A percentile compares a stretch with the other conserved stretches of the same genome.
These are phyloP conservation scores for Caenorhabditis angaria DNA, from an alignment of 2,888 invertebrate species.

Conservation along the genomic window DNA sequence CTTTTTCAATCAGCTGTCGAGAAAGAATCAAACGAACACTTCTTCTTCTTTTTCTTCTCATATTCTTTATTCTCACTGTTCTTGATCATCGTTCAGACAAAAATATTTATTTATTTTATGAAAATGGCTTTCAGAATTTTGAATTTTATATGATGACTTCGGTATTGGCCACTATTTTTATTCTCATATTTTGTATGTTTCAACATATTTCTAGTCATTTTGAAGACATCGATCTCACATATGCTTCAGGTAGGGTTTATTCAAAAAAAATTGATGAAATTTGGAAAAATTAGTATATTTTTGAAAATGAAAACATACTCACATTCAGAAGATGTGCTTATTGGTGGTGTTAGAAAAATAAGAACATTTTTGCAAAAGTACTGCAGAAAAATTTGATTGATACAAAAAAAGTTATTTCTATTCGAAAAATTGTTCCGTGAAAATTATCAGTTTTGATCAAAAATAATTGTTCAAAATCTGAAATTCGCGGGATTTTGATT, in stretches of 20 bases:
- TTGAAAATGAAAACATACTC: background rate
- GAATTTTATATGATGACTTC: conserved; percentile 14
- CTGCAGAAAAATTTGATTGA: no score
- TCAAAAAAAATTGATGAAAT: background rate
- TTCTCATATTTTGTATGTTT: conserved; percentile 28
- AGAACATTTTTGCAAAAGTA: no score
- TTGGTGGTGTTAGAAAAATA: no score
- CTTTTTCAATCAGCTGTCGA: background rate
- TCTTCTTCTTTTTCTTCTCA: background rate
- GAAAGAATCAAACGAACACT: conserved; percentile 6
- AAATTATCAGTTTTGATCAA: no score
- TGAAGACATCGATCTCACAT: conserved; percentile 22
- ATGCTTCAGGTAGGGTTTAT: conserved; percentile 36
- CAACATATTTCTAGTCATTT: conserved; percentile 29
- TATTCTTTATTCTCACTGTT: conserved; percentile 11
- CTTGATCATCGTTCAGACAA: no score
- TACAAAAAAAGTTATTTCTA: no score
- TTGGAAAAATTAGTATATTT: background rate
- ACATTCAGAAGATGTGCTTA: no score
- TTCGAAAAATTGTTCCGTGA: no score
- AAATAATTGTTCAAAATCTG: no score
- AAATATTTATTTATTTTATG: background rate
- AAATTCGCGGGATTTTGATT: no score
- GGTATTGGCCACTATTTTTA: conserved; percentile 17
- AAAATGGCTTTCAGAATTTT: background rate